phyloP scores from a whole-genome alignment of 2,888 invertebrate genomes.

The Trissolcus japonicus region DNA sequence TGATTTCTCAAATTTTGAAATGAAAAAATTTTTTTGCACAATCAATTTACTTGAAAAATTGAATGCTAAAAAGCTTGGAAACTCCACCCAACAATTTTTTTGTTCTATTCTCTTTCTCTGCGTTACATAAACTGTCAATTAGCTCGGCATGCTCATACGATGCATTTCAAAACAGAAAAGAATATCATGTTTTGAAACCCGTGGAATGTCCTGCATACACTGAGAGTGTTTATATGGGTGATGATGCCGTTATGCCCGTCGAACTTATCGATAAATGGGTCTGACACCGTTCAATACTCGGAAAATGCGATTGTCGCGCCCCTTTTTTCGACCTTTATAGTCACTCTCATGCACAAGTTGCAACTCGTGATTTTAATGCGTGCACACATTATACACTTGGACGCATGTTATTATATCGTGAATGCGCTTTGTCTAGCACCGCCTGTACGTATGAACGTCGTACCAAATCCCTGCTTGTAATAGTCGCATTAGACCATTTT shows the following conservation, averaged over 20 bases:
- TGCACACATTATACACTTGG: conserved; percentile 31
- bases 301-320: conserved; percentile 36
- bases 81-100: not conserved
- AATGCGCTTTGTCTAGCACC: conserved; percentile 12
- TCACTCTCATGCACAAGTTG: conserved; percentile 13
- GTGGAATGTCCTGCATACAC: conserved; percentile 1
- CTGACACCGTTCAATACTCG: conserved; percentile 35
- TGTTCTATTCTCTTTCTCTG: too few relatives aligned
- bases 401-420: conserved; percentile 23
- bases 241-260: conserved; percentile 40
- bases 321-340: conserved; percentile 30
- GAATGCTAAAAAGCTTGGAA: too few relatives aligned
- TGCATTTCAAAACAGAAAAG: conserved; percentile 6
- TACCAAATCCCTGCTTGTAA: too few relatives aligned
- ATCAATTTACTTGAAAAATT: too few relatives aligned
- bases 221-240: conserved; percentile 20
- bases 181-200: conserved; percentile 3
- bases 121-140: conserved; percentile 3
- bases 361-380: conserved; percentile 45
- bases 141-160: conserved; percentile 7
- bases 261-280: conserved; percentile 40
- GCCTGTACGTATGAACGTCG: conserved; percentile 5
- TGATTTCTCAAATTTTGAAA: too few relatives aligned
- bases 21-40: too few relatives aligned
- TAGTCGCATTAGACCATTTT: too few relatives aligned